phyloP scores from a whole-genome alignment of 2,113 vertebrate species.

The Cryptomyrus ogoouensis region DNA sequence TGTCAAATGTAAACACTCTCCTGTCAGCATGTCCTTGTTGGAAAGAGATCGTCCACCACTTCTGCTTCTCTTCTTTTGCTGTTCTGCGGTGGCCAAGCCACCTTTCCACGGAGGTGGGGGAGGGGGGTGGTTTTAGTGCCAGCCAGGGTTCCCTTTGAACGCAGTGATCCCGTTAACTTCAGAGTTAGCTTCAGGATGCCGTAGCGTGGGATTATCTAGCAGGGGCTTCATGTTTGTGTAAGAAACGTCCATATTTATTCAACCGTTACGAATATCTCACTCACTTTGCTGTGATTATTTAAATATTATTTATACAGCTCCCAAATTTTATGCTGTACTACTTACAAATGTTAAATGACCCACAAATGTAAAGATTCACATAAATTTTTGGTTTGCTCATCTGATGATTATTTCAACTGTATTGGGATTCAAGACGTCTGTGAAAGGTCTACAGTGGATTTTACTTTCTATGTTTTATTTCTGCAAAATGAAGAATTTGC shows the following conservation, averaged over 20 bases:
- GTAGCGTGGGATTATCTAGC: not conserved
- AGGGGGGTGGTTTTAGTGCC: not conserved
- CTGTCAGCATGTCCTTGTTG: slow-evolving; percentile 68
- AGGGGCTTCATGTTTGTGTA: not conserved
- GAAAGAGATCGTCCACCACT: slow-evolving; percentile 47
- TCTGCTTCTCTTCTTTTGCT: slow-evolving; percentile 57
- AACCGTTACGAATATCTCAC: not conserved
- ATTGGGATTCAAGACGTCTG: not conserved
- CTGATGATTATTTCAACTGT: not conserved
- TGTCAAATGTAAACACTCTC: slow-evolving; percentile 65
- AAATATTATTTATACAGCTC: slow-evolving; percentile 4
- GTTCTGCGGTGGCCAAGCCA: slow-evolving; percentile 43
- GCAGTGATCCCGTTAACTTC: slow-evolving; percentile 59
- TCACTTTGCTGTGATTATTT: not conserved
- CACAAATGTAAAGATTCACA: not conserved
- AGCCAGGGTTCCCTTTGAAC: slow-evolving; percentile 39
- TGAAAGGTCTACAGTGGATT: not conserved
- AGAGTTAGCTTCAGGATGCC: not conserved
- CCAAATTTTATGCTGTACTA: not conserved
- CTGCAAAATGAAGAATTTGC: not conserved
- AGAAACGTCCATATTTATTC: not conserved
- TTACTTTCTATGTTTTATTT: not conserved
- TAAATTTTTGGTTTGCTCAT: not conserved
- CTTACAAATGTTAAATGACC: not conserved
- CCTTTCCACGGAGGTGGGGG: slow-evolving; percentile 27